Base-by-base conservation (phyloP, 2,888 invertebrate genomes). In the Drosophila borborema region DNA sequence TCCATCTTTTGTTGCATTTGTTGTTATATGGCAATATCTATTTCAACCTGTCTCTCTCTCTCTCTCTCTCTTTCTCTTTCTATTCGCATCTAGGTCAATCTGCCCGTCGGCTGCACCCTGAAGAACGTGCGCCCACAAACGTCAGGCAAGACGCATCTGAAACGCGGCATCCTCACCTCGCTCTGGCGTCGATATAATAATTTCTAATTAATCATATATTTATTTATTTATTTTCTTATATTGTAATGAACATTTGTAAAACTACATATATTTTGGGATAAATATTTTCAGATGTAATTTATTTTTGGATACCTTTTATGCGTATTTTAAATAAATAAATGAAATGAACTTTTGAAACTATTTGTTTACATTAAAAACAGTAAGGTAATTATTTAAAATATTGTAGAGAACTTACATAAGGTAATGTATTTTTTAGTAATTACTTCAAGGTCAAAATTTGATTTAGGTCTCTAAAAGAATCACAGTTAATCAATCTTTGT, bases 51-150 rank as follows among this genome's bases (percentile, higher is more conserved):
- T 34, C 34, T 34, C 34, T 34, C 34, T 34, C 8, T 34, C 34
- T 34, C 34, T 34, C 34, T 34, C 0, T 28, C 12, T 34, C 16
- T 10, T 1, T 31, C 34, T 6, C 8, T 16, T n/a, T 40, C 3
- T 31, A 7, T 55, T 10, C 40, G 4, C 59, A 31, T 66, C 28
- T 78, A 93, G 93, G 87, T 92, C 55, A 86, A 92, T 60, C 78
- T 93, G 65, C 92, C 92, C 41, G 80, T 89, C 18, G 92, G 92
- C 58, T 93, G 93, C 69, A 87, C 89, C 67, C 80, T 93, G 61
- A 92, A 91, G 78, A 93, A 92, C 75, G 79, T 93, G 34, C 91
- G 92, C 36, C 70, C 81, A 16, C 65, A 75, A 55, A 40, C 86
- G 14, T 71, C 79, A 28, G 63, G 83, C 40, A 82, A 64, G 67